Evolutionary conservation across 2,113 vertebrate species (phyloP).

Genomic region (Odocoileus virginianus): DNA sequence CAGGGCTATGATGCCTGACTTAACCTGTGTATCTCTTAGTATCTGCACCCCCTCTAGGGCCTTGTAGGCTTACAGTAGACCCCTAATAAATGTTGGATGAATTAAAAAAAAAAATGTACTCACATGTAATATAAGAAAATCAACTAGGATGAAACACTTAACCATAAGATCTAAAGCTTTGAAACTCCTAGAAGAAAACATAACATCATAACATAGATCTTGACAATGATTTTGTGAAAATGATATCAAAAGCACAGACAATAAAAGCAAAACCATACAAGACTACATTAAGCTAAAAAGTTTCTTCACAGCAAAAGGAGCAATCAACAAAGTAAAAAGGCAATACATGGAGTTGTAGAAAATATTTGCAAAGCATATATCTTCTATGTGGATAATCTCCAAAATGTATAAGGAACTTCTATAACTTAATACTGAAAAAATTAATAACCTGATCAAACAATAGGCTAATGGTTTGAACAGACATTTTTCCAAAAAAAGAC

Average conservation of each 20-base stretch:
- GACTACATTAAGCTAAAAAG: background rate
- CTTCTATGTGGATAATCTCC: background rate
- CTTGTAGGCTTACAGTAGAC: background rate
- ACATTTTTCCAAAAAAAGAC: background rate
- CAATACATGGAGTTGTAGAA: background rate
- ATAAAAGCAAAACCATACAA: background rate
- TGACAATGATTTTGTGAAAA: background rate
- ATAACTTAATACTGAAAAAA: background rate
- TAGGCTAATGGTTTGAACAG: background rate
- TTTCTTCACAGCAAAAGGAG: background rate
- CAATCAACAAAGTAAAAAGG: background rate
- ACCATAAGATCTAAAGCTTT: background rate
- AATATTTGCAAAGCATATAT: background rate
- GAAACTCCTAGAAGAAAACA: background rate
- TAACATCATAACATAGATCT: background rate
- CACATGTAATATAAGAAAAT: background rate
- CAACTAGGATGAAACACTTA: background rate
- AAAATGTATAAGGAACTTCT: background rate
- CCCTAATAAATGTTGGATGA: background rate
- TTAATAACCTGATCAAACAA: background rate
- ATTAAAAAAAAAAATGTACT: background rate
- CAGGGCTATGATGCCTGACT: conserved; percentile 14
- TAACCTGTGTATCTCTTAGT: background rate
- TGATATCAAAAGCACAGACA: background rate
- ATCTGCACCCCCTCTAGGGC: background rate